Conservation (phyloP, 1,140 invertebrate genomes). For the Bombyx mori region ASM3026992v2 NC_085125.1:14713001-14713500, state of each 20-base stretch:
- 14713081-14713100: too few relatives aligned
- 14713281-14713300: conserved; percentile 87
- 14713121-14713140: too few relatives aligned
- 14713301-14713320: conserved; percentile 93
- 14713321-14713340: conserved; percentile 83
- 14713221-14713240: conserved; percentile 81
- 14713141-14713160: conserved; percentile 80
- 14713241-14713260: conserved; percentile 92
- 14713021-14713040: too few relatives aligned
- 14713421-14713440: conserved; percentile 66
- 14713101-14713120: too few relatives aligned
- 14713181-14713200: conserved; percentile 76
- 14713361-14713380: conserved; percentile 77
- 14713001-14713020: too few relatives aligned
- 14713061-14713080: too few relatives aligned
- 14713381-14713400: conserved; percentile 60
- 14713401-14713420: conserved; percentile 76
- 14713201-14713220: conserved; percentile 77
- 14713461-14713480: conserved; percentile 17
- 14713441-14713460: conserved; percentile 37
- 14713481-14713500: conserved; percentile 10
- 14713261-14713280: conserved; percentile 92
- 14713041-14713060: too few relatives aligned
- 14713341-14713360: conserved; percentile 79
- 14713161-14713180: conserved; percentile 78